phyloP scores from a whole-genome alignment of 2,113 vertebrate genomes.

The Grammomys surdaster region DNA sequence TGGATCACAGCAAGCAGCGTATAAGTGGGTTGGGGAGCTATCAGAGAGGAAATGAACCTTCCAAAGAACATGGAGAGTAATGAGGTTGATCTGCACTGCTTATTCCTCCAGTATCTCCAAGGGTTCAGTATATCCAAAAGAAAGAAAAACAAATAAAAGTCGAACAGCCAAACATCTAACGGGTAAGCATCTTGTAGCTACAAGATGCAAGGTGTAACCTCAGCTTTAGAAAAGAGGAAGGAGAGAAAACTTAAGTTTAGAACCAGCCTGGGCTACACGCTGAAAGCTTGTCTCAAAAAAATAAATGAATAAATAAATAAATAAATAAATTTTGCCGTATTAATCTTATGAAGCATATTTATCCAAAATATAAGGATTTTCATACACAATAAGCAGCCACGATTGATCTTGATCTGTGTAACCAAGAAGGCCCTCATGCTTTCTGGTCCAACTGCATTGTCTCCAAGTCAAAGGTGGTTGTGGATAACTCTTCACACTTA shows the following conservation, averaged over 20 bases:
- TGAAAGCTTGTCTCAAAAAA: background rate
- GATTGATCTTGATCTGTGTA: background rate
- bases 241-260: background rate
- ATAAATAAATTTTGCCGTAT: background rate
- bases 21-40: background rate
- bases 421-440: background rate
- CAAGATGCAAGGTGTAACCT: background rate
- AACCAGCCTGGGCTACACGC: background rate
- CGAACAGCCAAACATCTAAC: background rate
- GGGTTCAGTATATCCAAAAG: background rate
- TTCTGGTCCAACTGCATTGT: background rate
- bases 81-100: background rate
- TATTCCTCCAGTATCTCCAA: background rate
- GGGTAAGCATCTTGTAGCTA: too few species aligned
- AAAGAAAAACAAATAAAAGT: background rate
- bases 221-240: background rate
- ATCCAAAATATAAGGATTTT: background rate
- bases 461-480: background rate
- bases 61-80: background rate
- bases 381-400: background rate
- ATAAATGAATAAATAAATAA: background rate
- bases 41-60: background rate
- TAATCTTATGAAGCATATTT: background rate
- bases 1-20: slow-evolving; percentile 3
- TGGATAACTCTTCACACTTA: background rate